Evolutionary conservation across 2,888 invertebrate species (phyloP).

Genomic region (Notocelia uddmanniana): DNA sequence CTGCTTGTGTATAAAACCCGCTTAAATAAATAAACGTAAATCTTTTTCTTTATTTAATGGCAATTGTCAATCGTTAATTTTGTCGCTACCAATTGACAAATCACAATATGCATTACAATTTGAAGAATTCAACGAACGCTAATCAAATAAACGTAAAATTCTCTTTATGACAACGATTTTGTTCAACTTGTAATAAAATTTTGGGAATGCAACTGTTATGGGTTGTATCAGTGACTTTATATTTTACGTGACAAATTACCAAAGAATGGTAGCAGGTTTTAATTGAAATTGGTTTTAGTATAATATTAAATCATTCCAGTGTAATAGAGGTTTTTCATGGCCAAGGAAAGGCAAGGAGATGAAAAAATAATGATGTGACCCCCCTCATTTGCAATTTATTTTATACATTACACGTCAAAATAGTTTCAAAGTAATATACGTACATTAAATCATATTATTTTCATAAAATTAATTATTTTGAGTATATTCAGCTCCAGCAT

Average conservation of each 20-base stretch:
- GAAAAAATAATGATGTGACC: background rate
- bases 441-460: no score
- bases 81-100: background rate
- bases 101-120: background rate
- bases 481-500: no score
- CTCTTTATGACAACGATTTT: background rate
- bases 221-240: background rate
- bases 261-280: background rate
- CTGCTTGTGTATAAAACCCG: no score
- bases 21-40: background rate
- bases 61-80: background rate
- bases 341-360: background rate
- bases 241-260: background rate
- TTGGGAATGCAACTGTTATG: background rate
- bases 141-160: background rate
- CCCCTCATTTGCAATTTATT: no score
- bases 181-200: background rate
- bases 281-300: background rate
- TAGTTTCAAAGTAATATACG: no score
- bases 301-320: background rate
- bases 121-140: constrained; percentile 1
- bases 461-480: no score
- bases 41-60: background rate
- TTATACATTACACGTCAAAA: no score
- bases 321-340: background rate